Evolutionary conservation across 1,140 invertebrate genomes (phyloP), one percentile per base, ranked within the genome.

Genomic region (Colletes latitarsis): DNA sequence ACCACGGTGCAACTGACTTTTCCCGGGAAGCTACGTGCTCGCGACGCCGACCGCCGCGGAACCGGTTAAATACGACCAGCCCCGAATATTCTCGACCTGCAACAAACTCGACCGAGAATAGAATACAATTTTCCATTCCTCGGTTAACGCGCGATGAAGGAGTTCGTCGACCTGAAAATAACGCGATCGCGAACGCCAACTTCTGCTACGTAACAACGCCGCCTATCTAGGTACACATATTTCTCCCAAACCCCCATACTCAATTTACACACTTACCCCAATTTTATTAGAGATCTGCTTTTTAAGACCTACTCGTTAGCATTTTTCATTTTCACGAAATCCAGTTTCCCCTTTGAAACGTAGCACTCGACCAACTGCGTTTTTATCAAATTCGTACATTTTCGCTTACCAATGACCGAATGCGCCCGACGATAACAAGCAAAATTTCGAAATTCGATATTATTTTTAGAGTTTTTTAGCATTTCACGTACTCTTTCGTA

Each of bases 1-100:
- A 76, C 8, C 41, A 57, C 62, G 72, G 58, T 43, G 66, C 55
- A 21, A 60, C 52, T 21, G 75, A 69, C 53, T 69, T 77, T 77
- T 41, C 66, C 39, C 3, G 53, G 4, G 9, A 69, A 77, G 64
- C 19, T 39, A 60, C 41, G 41, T 21, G 21, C 10, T 39, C 49
- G 39, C 21, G 3, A 46, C 43, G 21, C 17, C 6, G 12, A 41
- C 8, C 41, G 0, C 4, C 14, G 14, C 0, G 21, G 17, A 10
- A 62, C 19, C 8, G 17, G 66, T 39, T 19, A 60, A 53, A 21
- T 41, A 55, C 68, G 49, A 41, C 9, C 68, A 39, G 19, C 9
- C 39, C 39, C 63, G 58, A 39, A 67, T 43, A 14, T 67, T 67
- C 64, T 12, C 43, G 64, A 67, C 9, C 19, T 9, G 63, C 15